A percentile compares a stretch with the other conserved stretches of the same genome.
Conservation (phyloP, 2,113 vertebrate genomes). For the Oceanites oceanicus region DNA sequence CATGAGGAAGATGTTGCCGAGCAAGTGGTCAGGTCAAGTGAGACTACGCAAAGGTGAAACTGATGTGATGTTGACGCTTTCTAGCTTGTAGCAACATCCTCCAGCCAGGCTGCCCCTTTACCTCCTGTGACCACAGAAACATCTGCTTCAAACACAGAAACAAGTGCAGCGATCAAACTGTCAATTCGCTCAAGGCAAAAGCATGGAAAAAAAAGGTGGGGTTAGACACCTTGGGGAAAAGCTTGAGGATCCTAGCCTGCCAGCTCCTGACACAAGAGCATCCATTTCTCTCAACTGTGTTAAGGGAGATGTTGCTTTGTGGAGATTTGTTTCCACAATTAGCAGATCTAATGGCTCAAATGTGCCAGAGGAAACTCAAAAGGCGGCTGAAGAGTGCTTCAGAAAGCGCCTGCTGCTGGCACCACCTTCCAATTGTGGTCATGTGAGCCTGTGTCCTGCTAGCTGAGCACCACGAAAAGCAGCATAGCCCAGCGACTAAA, state of each 20-base stretch:
- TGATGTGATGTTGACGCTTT: background rate
- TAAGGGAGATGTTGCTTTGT: background rate
- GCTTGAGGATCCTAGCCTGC: background rate
- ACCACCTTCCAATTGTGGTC: background rate
- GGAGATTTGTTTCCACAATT: background rate
- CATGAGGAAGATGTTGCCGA: background rate
- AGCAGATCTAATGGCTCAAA: background rate
- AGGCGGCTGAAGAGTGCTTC: background rate
- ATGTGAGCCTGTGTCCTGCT: accelerated
- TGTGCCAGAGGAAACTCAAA: background rate
- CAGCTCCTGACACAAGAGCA: background rate
- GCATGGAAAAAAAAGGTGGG: background rate
- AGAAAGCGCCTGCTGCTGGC: background rate
- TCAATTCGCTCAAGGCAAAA: background rate
- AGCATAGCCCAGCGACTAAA: background rate
- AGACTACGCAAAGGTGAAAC: background rate
- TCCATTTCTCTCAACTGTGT: background rate
- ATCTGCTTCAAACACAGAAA: background rate
- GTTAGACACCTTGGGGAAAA: background rate
- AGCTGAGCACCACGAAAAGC: background rate
- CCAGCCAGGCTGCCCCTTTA: background rate
- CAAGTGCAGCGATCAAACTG: background rate
- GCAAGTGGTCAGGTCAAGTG: background rate
- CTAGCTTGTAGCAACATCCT: background rate
- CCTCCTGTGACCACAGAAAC: background rate